A percentile compares a stretch with the other conserved stretches of the same genome.
phyloP scores from a whole-genome alignment of 2,797 vertebrate genomes.

The Leptatherina wallacei region DNA sequence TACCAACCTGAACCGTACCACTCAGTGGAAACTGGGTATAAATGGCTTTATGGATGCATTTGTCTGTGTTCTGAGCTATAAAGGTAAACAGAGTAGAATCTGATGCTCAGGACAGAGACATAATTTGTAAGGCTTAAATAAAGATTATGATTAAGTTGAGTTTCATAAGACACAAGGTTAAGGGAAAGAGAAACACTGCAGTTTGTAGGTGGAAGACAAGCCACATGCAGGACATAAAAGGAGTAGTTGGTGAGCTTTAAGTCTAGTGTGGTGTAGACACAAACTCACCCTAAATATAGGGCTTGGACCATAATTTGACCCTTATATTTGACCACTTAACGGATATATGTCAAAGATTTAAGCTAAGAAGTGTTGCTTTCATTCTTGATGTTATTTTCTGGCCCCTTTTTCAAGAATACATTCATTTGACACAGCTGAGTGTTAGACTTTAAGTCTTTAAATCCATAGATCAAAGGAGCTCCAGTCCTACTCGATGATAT shows the following conservation, averaged over 20 bases:
- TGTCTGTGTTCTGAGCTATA: background rate
- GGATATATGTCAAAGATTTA: conserved; percentile 43
- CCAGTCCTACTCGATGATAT: background rate
- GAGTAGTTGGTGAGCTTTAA: conserved; percentile 35
- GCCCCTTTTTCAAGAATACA: background rate
- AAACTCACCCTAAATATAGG: conserved; percentile 57
- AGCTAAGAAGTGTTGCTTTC: conserved; percentile 16
- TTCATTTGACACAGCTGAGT: conserved; percentile 3
- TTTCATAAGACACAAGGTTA: background rate
- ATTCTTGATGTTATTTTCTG: conserved; percentile 41
- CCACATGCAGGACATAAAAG: conserved; percentile 13
- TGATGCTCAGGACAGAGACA: background rate
- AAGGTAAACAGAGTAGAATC: no score
- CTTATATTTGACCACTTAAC: conserved; percentile 53
- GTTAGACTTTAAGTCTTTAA: conserved; percentile 12
- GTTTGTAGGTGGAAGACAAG: background rate
- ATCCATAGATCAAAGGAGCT: background rate
- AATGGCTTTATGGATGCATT: background rate
- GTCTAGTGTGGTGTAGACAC: conserved; percentile 57
- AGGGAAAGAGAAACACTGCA: background rate
- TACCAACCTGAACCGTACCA: no score
- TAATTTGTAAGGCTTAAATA: background rate
- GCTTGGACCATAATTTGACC: conserved; percentile 53
- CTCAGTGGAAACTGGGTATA: no score
- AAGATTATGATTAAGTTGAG: background rate